Conservation (phyloP, 2,888 invertebrate species). For the Myathropa florea region DNA sequence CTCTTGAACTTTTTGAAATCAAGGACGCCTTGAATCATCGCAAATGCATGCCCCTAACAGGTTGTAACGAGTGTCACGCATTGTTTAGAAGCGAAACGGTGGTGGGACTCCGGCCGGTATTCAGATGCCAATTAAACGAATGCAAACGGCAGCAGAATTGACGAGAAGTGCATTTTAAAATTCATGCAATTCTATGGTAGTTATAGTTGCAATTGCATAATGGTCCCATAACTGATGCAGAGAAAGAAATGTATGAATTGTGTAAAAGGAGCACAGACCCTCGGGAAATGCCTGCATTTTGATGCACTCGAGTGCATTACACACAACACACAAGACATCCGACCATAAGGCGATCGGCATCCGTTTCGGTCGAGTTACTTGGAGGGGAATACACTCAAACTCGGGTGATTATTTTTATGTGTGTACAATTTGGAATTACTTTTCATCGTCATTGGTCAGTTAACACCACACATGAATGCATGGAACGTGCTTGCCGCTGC, state of each 20-base stretch:
- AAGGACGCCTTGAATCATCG: background rate
- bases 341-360: background rate
- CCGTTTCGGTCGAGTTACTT: conserved; percentile 24
- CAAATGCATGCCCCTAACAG: background rate
- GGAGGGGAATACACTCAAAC: conserved; percentile 7
- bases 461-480: background rate
- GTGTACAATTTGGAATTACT: conserved; percentile 1
- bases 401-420: conserved; percentile 3
- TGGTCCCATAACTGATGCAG: conserved; percentile 1
- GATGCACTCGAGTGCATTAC: conserved; percentile 27
- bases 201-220: background rate
- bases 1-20: background rate
- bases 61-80: background rate
- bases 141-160: background rate
- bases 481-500: background rate
- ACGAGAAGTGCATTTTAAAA: conserved; percentile 3
- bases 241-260: background rate
- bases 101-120: background rate
- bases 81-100: background rate
- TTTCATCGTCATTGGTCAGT: conserved; percentile 12
- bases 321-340: background rate
- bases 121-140: conserved; percentile 25
- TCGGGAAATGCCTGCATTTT: conserved; percentile 18
- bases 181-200: conserved; percentile 12
- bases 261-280: background rate